phyloP scores from a whole-genome alignment of 2,888 invertebrate species.

The Acronicta aceris region DNA sequence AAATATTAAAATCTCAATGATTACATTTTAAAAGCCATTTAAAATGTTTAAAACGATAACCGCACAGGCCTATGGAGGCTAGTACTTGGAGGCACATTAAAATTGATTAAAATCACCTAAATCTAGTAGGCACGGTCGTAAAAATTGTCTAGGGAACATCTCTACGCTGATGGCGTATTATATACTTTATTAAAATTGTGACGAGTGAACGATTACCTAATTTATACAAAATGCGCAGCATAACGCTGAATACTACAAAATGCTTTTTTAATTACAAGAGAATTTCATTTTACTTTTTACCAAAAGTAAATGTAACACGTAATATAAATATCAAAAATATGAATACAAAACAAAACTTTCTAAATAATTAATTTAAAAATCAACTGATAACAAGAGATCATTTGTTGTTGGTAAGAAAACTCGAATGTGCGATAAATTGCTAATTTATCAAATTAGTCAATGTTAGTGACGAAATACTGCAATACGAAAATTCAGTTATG shows the following conservation, averaged over 20 bases:
- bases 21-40: conserved; percentile 67
- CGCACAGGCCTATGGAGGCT: conserved; percentile 41
- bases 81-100: conserved; percentile 70
- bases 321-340: conserved; percentile 1
- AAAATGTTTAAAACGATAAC: conserved; percentile 58
- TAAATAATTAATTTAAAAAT: conserved; percentile 9
- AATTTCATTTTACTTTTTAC: conserved; percentile 7
- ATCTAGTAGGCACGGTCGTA: conserved; percentile 67
- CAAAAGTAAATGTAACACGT: conserved; percentile 3
- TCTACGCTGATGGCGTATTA: conserved; percentile 73
- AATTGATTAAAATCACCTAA: conserved; percentile 75
- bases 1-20: conserved; percentile 73
- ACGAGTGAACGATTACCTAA: conserved; percentile 16
- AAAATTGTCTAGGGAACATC: conserved; percentile 73
- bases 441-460: background rate
- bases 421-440: conserved; percentile 23
- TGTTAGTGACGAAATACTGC: no score
- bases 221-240: conserved; percentile 15
- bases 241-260: conserved; percentile 11
- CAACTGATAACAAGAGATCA: conserved; percentile 29
- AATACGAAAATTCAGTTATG: no score
- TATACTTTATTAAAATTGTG: conserved; percentile 39
- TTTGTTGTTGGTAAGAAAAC: conserved; percentile 17
- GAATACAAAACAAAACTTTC: conserved; percentile 6
- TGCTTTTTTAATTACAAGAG: conserved; percentile 5